Base-by-base conservation (phyloP, 2,888 invertebrate species). In the Zeuzera pyrina region DNA sequence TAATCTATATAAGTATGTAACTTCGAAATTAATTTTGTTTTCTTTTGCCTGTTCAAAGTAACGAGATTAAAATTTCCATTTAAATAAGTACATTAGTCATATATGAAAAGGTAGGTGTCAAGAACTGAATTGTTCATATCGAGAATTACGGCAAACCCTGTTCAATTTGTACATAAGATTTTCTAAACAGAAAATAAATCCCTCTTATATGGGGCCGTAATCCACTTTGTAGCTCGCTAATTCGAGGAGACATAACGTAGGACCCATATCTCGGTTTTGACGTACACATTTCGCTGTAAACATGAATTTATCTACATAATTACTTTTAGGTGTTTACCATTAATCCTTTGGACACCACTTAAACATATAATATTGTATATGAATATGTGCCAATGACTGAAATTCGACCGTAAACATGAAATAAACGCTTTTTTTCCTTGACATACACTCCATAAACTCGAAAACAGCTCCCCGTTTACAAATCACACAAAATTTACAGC, bases 211-310 rank as follows among this genome's bases (percentile, higher is more conserved):
- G 53, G 49, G 48, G 52, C 44, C 19, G 26, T 71, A 66, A 68
- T 70, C 57, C 59, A 47, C 56, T 65, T 67, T 64, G 56, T 42
- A 54, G 41, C 29, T 34, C 38, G 59, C 55, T 54, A 64, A 66
- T 57, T 62, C 54, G 42, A 46, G 42, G 58, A 50, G 57, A 60
- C 45, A 52, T 48, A n/a, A 34, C 49, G 49, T 48, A 47, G 52
- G 52, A 58, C 67, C 65, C 60, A 53, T 53, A 49, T 70, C 62
- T 55, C 46, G 47, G 49, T 51, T 58, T 51, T 62, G 65, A 66
- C 53, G 51, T 45, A 53, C 57, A 57, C 50, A 57, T 45, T 40
- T 35, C 31, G 29, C 30, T 26, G 33, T 38, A 41, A 54, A 52
- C 44, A 49, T 50, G 48, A 57, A 57, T 61, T 58, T 54, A 55